Base-by-base conservation (phyloP, 2,888 invertebrate genomes). In the Himalopsyche anomala region DNA sequence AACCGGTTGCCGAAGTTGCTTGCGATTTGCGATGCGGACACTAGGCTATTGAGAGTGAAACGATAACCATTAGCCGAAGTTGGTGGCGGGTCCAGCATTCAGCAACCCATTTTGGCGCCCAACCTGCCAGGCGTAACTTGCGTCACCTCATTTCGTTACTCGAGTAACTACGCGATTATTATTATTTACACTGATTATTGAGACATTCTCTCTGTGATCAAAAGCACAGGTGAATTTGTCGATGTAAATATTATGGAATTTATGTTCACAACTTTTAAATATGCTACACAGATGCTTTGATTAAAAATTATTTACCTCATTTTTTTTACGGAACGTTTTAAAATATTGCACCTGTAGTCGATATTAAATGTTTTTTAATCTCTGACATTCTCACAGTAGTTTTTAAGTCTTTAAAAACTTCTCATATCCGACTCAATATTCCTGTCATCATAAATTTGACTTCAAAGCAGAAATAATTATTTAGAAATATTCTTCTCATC, bases 1-100 rank as follows among this genome's bases (percentile, higher is more conserved):
- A 82, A 85, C 85, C 85, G 85, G 85, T 85, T 85, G 51, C 79
- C 79, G 55, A 82, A 54, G 74, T 82, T 74, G 36, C 28, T 36
- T 28, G 74, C 74, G 74, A 74, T 74, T 74, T 74, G 74, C 74
- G 74, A 74, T 36, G 74, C 38, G 74, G 36, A 74, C 74, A 74
- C 74, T 74, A 36, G 74, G 74, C 74, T 74, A 85, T 79, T 81
- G 85, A 85, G 85, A 85, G 85, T 85, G 85, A 82, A 85, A 54
- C 85, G 85, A 85, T 82, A 36, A 36, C 74, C 74, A 74, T 74
- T 74, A 74, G 36, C 36, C 12, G 38, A 28, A 74, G 74, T 36
- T 74, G 28, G 74, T 74, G 74, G 28, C 74, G 5, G 74, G 36
- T 74, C 74, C 36, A 74, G 74, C 38, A 74, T 28, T 15, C 28